Conservation (phyloP, 1,140 invertebrate species). For the Archivesica marissinica region DNA sequence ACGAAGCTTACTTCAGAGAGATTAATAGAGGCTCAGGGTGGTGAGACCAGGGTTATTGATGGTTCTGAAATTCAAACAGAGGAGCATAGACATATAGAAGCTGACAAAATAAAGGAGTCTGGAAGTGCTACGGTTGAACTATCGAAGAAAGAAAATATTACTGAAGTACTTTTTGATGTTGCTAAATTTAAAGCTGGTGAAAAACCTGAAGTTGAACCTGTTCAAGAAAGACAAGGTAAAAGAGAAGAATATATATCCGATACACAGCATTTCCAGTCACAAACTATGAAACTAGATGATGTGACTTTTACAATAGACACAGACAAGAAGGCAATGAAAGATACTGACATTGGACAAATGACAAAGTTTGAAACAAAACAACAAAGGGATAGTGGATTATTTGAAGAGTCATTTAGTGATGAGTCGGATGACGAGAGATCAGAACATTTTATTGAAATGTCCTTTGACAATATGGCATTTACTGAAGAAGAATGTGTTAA, state of each 20-base stretch:
- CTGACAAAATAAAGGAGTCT: conserved; percentile 24
- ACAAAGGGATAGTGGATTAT: conserved; percentile 59
- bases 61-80: conserved; percentile 31
- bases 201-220: conserved; percentile 34
- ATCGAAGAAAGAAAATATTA: conserved; percentile 32
- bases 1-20: conserved; percentile 43
- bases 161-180: conserved; percentile 52
- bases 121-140: conserved; percentile 17
- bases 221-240: conserved; percentile 40
- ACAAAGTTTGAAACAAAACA: neutral
- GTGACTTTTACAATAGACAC: conserved; percentile 32
- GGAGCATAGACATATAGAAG: neutral
- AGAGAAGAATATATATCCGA: conserved; percentile 12
- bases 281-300: conserved; percentile 36
- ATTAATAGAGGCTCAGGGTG: conserved; percentile 11
- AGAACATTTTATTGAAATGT: conserved; percentile 72
- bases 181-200: conserved; percentile 3
- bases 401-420: conserved; percentile 51
- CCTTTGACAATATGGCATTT: conserved; percentile 85
- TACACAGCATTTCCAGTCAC: conserved; percentile 17
- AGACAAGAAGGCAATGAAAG: conserved; percentile 1
- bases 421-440: conserved; percentile 45
- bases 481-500: conserved; percentile 82
- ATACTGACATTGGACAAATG: neutral
- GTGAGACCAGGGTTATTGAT: conserved; percentile 29